phyloP scores from a whole-genome alignment of 2,888 invertebrate genomes.

The Lagria hirta region DNA sequence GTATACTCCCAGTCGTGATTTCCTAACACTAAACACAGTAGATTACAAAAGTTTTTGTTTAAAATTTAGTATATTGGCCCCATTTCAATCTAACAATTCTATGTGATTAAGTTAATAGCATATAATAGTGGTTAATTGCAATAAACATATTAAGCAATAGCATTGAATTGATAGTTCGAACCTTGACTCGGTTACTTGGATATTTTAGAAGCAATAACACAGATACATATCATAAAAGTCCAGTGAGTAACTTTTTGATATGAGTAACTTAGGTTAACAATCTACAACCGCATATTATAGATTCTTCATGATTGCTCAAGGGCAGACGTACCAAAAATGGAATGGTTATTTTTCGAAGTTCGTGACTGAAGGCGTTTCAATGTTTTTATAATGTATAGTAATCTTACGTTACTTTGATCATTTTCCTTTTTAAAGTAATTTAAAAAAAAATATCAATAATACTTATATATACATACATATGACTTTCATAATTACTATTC shows the following conservation, averaged over 20 bases:
- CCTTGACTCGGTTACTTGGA: slow-evolving; percentile 35
- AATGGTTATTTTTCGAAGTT: slow-evolving; percentile 50
- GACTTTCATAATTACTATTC: background rate
- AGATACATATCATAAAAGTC: slow-evolving; percentile 11
- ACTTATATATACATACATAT: background rate
- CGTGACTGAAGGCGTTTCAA: slow-evolving; percentile 46
- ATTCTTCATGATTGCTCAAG: slow-evolving; percentile 49
- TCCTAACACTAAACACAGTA: too few species aligned
- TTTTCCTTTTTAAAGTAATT: slow-evolving; percentile 17
- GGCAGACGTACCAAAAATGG: slow-evolving; percentile 52
- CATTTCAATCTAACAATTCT: slow-evolving; percentile 10
- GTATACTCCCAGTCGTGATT: too few species aligned
- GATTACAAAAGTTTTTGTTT: too few species aligned
- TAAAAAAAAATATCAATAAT: background rate
- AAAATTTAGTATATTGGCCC: too few species aligned
- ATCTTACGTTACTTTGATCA: slow-evolving; percentile 29
- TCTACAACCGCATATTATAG: slow-evolving; percentile 43
- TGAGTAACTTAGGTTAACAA: slow-evolving; percentile 31
- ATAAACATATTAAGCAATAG: slow-evolving; percentile 26
- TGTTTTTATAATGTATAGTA: slow-evolving; percentile 44
- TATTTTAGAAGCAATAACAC: slow-evolving; percentile 16
- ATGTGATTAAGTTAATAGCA: slow-evolving; percentile 15
- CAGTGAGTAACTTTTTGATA: slow-evolving; percentile 15
- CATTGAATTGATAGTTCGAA: slow-evolving; percentile 32
- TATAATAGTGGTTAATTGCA: slow-evolving; percentile 20